Percentiles rank a stretch among this genome's conserved stretches.
Evolutionary conservation across 2,113 vertebrate species (phyloP).

Genomic region (Pangasianodon gigas): DNA sequence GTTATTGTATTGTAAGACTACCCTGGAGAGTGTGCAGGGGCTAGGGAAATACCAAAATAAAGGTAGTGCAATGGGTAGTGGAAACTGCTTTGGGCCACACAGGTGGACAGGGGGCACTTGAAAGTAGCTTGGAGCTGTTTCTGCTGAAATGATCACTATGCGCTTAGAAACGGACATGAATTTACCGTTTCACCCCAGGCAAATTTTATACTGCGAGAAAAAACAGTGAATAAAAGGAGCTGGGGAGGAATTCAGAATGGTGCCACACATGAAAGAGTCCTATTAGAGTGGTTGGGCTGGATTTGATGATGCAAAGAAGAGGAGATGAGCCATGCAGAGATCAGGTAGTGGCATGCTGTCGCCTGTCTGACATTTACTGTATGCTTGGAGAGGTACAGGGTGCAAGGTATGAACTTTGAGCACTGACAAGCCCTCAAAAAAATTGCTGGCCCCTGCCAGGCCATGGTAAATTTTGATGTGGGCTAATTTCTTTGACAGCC

Average conservation of each 20-base stretch:
- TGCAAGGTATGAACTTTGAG: slow-evolving; percentile 43
- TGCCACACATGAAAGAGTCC: slow-evolving; percentile 22
- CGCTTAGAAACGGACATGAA: slow-evolving; percentile 48
- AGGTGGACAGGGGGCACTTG: slow-evolving; percentile 16
- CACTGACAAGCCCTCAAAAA: slow-evolving; percentile 44
- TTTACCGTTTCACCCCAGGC: slow-evolving; percentile 34
- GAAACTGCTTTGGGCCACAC: slow-evolving; percentile 24
- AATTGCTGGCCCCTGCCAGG: slow-evolving; percentile 52
- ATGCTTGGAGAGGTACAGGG: slow-evolving; percentile 14
- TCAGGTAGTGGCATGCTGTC: slow-evolving; percentile 42
- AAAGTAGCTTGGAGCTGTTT: slow-evolving; percentile 46
- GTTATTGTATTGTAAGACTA: slow-evolving; percentile 40
- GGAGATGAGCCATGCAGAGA: slow-evolving; percentile 28
- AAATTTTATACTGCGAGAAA: slow-evolving; percentile 18
- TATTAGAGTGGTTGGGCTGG: slow-evolving; percentile 32
- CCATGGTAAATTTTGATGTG: slow-evolving; percentile 55
- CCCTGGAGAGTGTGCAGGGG: slow-evolving; percentile 13
- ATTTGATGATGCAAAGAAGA: slow-evolving; percentile 32
- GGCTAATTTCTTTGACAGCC: slow-evolving; percentile 51
- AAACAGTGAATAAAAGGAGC: slow-evolving; percentile 11
- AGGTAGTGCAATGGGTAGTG: slow-evolving; percentile 19
- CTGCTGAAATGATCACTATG: slow-evolving; percentile 51
- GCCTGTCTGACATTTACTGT: slow-evolving; percentile 6
- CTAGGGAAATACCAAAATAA: slow-evolving; percentile 19
- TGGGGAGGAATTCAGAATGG: slow-evolving; percentile 19